Base-by-base conservation (phyloP, 2,797 vertebrate species). In the Monodelphis domestica region DNA sequence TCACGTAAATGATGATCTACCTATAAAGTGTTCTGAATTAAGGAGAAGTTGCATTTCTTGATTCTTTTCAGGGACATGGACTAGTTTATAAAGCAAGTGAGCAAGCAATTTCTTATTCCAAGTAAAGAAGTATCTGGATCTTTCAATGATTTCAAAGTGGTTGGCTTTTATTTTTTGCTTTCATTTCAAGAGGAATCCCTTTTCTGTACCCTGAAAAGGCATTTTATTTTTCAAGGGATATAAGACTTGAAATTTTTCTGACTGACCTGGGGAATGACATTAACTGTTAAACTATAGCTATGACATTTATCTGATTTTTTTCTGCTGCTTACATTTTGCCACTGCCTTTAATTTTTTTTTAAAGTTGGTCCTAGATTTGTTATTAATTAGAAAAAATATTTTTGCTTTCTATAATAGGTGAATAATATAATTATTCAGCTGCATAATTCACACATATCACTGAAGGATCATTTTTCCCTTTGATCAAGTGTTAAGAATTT, bases 301-400 rank as follows among this genome's bases (percentile, higher is more conserved):
- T 87, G 50, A 52, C 91, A 91, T 93, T 96, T 95, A 59, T 90
- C 93, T 93, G 95, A 94, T 91, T 56, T 5, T 93, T 92, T 95
- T 93, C 30, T 91, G 3, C 2, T 26, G n/a, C n/a, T 17, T 38
- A 2, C 15, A 70, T 38, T 78, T 38, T 78, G 38, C 45, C 70
- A 45, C 21, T 78, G 70, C 17, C 38, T 45, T 78, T 95, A 53
- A 91, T 90, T 94, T 93, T 95, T n/a, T 21, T 52, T 33, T 91
- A 95, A 96, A 93, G 92, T 95, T 94, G 84, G 29, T 33, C 89
- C 4, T 9, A 96, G 59, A 50, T 87, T 89, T 91, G 63, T 45
- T 89, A 57, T 90, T 94, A 88, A 89, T 54, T 55, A 93, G 87
- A 70, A 90, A 87, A 93, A 93, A 56, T 0, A 21, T 55, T 53